Percentiles rank a stretch among this genome's conserved stretches.
phyloP scores from a whole-genome alignment of 2,113 vertebrate species.

The Sylvia atricapilla region DNA sequence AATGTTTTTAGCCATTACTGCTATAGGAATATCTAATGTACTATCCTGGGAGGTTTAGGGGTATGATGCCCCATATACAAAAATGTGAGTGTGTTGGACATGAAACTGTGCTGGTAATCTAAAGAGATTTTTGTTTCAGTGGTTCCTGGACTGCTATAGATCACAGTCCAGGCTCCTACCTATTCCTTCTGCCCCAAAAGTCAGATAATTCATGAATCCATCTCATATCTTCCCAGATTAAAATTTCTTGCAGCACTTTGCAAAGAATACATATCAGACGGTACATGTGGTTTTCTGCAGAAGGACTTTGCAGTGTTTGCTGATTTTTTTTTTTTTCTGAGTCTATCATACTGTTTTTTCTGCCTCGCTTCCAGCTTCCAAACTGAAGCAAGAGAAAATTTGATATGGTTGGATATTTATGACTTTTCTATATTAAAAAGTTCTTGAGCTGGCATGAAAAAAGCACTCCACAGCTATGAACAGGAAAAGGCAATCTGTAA shows the following conservation, averaged over 20 bases:
- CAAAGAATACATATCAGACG: not conserved
- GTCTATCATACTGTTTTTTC: not conserved
- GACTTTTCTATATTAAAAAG: not conserved
- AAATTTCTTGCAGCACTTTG: not conserved
- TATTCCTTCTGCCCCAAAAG: not conserved
- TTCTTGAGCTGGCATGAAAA: not conserved
- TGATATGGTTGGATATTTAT: slow-evolving; percentile 1
- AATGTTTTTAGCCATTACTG: not conserved
- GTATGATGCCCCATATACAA: not conserved
- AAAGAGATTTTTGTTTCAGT: not conserved
- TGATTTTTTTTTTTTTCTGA: not conserved
- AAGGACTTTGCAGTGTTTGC: not conserved
- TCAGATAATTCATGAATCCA: not conserved
- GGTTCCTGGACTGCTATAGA: not conserved
- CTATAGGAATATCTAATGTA: not conserved
- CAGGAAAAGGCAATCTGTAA: not conserved
- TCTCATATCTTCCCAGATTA: not conserved
- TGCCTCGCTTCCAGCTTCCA: not conserved
- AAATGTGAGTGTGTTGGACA: not conserved
- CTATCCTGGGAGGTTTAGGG: not conserved
- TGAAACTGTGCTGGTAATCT: not conserved
- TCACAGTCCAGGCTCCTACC: not conserved
- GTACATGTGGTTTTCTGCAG: not conserved
- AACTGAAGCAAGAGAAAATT: slow-evolving; percentile 1
- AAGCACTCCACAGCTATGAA: not conserved